phyloP scores from a whole-genome alignment of 1,140 invertebrate species.

The Drepana arcuata region DNA sequence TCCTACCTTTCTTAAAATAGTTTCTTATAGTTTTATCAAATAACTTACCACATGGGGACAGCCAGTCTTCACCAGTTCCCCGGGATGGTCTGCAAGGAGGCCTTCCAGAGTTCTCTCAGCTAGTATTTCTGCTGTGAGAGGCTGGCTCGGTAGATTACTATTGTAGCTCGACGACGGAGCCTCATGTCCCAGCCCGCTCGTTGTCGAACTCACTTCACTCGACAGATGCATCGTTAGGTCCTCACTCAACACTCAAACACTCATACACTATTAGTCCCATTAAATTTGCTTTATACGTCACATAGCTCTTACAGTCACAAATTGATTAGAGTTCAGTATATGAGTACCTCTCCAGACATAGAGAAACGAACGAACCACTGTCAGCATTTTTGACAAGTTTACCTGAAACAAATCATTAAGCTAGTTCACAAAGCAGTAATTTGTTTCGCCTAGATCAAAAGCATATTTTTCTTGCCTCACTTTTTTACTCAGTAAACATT shows the following conservation, averaged over 20 bases:
- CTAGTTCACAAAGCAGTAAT: conserved; percentile 7
- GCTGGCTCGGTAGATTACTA: conserved; percentile 66
- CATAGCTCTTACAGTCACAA: conserved; percentile 25
- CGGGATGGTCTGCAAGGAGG: conserved; percentile 89
- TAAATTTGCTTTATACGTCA: conserved; percentile 36
- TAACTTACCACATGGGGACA: conserved; percentile 86
- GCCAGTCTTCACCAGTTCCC: conserved; percentile 93
- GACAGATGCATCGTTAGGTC: conserved; percentile 75
- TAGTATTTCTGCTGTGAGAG: conserved; percentile 84
- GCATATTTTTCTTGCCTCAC: too few species aligned
- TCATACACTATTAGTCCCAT: conserved; percentile 18
- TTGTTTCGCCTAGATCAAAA: background rate
- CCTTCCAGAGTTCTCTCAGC: conserved; percentile 88
- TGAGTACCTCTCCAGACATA: too few species aligned
- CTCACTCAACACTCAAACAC: conserved; percentile 24
- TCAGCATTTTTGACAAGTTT: conserved; percentile 1
- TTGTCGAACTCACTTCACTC: conserved; percentile 80
- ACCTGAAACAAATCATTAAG: too few species aligned
- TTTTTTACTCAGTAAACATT: too few species aligned
- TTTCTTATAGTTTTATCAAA: too few species aligned
- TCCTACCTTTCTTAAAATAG: too few species aligned
- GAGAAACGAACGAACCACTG: too few species aligned
- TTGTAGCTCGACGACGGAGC: conserved; percentile 54
- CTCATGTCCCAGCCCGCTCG: conserved; percentile 70
- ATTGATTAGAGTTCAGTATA: conserved; percentile 5